phyloP scores from a whole-genome alignment of 2,888 invertebrate species.

The Hirtodrosophila duncani region DNA sequence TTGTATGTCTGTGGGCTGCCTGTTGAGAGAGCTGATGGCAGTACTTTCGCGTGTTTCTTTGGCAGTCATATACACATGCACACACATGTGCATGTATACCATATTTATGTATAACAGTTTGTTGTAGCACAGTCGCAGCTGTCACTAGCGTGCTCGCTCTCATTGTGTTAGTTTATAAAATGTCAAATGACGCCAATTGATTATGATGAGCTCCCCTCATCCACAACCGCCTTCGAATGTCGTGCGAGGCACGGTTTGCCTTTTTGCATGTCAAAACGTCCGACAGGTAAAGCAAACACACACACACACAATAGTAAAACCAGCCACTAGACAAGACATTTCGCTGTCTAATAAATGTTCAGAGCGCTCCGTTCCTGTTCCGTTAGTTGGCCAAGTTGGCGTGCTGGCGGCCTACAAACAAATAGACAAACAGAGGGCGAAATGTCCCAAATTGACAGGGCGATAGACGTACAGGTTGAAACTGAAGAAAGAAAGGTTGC shows the following conservation, averaged over 20 bases:
- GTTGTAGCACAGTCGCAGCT: constrained; percentile 38
- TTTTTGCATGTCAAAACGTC: constrained; percentile 63
- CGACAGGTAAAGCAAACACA: constrained; percentile 55
- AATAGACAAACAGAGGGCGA: constrained; percentile 10
- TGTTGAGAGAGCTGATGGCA: constrained; percentile 35
- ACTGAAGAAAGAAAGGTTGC: not conserved
- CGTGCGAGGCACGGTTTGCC: constrained; percentile 48
- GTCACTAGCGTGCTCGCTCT: constrained; percentile 40
- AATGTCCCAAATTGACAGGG: constrained; percentile 49
- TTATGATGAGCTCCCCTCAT: constrained; percentile 52
- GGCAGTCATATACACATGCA: no score
- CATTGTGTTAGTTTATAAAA: constrained; percentile 42
- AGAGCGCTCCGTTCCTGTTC: constrained; percentile 41
- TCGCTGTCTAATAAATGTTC: constrained; percentile 67
- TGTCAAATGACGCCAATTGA: constrained; percentile 73
- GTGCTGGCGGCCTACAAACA: constrained; percentile 50
- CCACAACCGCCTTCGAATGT: constrained; percentile 9
- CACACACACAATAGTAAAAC: constrained; percentile 7
- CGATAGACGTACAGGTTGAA: constrained; percentile 20
- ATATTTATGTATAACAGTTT: constrained; percentile 52
- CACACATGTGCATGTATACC: constrained; percentile 47
- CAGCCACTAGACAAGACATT: constrained; percentile 45
- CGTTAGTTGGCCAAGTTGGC: constrained; percentile 52
- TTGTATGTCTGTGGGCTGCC: constrained; percentile 26
- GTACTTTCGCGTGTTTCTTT: constrained; percentile 47